Percentiles rank a stretch among this genome's conserved stretches.
Evolutionary conservation across 1,140 invertebrate genomes (phyloP).

Genomic region (Wiebesia pumilae): DNA sequence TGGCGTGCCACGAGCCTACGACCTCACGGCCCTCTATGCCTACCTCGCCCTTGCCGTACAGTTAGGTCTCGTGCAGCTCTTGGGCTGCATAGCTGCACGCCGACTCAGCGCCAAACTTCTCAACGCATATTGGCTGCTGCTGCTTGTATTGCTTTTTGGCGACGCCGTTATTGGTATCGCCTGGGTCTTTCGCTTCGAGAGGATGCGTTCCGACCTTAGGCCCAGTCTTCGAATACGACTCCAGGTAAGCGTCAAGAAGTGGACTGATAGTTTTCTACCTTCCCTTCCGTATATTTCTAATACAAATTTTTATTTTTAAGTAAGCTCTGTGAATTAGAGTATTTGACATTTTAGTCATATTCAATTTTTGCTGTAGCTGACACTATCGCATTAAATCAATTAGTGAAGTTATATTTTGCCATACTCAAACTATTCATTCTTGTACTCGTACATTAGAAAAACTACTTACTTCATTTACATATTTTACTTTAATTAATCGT

Average conservation of each 20-base stretch:
- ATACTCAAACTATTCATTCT: no score
- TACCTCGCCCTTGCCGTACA: constrained; percentile 85
- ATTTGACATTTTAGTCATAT: no score
- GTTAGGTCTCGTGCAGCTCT: constrained; percentile 80
- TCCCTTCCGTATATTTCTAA: background rate
- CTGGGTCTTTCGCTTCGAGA: constrained; percentile 89
- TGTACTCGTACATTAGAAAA: no score
- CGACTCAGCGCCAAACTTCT: constrained; percentile 86
- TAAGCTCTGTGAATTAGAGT: no score
- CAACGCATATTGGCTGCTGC: constrained; percentile 89
- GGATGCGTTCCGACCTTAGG: constrained; percentile 82
- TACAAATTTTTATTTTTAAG: background rate
- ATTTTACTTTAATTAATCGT: no score
- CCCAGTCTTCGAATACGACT: constrained; percentile 78
- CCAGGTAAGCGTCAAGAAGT: constrained; percentile 59
- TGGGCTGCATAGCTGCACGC: constrained; percentile 88
- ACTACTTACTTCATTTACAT: no score
- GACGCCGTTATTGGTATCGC: constrained; percentile 90
- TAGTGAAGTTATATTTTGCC: no score
- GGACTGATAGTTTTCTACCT: background rate
- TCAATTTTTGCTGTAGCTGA: no score
- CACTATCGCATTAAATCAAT: no score
- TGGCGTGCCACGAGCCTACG: constrained; percentile 82
- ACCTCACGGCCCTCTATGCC: constrained; percentile 89
- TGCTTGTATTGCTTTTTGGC: constrained; percentile 86